These are phyloP conservation scores for Tineola bisselliella DNA, from an alignment of 2,888 invertebrate species.

Conservation along the genomic window DNA sequence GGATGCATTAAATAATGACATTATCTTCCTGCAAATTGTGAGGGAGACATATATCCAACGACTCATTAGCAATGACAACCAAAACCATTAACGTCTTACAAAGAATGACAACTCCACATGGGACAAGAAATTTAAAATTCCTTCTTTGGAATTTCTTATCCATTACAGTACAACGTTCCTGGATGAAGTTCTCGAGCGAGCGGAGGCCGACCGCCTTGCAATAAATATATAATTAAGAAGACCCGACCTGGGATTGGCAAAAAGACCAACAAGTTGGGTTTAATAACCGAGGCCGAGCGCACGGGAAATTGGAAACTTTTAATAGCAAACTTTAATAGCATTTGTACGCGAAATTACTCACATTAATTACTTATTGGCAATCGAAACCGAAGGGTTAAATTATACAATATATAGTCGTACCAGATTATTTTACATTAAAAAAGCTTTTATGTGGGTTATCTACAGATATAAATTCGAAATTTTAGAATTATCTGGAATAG, in stretches of 20 bases:
- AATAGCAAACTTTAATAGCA: conserved; percentile 44
- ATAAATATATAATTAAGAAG: conserved; percentile 49
- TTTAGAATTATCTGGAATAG: background rate
- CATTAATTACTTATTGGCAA: conserved; percentile 33
- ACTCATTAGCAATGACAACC: background rate
- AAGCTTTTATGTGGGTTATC: conserved; percentile 1
- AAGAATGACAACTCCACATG: background rate
- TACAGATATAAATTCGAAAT: background rate
- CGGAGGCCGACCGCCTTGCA: conserved; percentile 27
- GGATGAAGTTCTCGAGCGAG: conserved; percentile 21
- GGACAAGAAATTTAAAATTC: conserved; percentile 15
- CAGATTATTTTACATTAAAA: background rate
- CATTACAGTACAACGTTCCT: conserved; percentile 11
- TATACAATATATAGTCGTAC: background rate
- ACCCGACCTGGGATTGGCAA: conserved; percentile 26
- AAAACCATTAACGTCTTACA: background rate
- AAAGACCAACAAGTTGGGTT: conserved; percentile 27
- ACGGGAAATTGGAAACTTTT: conserved; percentile 47
- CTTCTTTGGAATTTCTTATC: conserved; percentile 5
- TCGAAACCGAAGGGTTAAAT: background rate
- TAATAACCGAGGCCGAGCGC: conserved; percentile 36
- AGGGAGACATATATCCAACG: background rate
- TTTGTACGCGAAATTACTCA: conserved; percentile 44
- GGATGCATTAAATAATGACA: background rate
- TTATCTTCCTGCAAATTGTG: background rate